Evolutionary conservation across 2,797 vertebrate genomes (phyloP), one percentile per base, ranked within the genome.

Genomic region (Monodelphis domestica): DNA sequence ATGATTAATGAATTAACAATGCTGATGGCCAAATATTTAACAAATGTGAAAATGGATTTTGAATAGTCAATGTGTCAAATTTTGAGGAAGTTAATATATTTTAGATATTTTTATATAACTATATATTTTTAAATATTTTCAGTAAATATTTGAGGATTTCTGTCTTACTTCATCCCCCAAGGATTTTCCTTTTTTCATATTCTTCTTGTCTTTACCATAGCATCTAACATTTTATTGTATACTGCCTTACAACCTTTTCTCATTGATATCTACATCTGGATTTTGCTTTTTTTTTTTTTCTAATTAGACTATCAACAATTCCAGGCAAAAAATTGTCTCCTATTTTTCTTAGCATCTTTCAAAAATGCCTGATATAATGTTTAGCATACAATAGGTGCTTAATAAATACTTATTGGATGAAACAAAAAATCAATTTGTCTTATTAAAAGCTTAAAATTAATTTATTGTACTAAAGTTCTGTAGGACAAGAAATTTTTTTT

Each of bases 231-330:
- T 78, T 78, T 21, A 10, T 11, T 59, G 15, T 12, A 54, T 51
- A 90, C 51, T 90, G 4, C 38, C 6, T 94, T n/a, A 94, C 26
- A 10, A 24, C 9, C 24, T 45, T 78, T 38, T 45, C 70, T 78
- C 17, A 9, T 45, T 78, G 38, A 78, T 11, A 45, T 45, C 38
- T 45, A 45, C 24, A 88, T 21, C 63, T 4, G 45, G 53, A 91
- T 53, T 28, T 89, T 30, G 54, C 9, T n/a, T n/a, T n/a, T n/a
- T n/a, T n/a, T n/a, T 52, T 91, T 87, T 88, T 1, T 90, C 45
- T 91, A 2, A 70, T 87, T 88, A 92, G 17, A 0, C 63, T 93
- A 26, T 92, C 92, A 89, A 93, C 93, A 94, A 91, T 94, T 92
- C 15, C 63, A 78, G 51, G 3, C 0, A 88, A 70, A 7, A 12